Evolutionary conservation across 2,113 vertebrate genomes (phyloP).

Genomic region (Arvicanthis niloticus): DNA sequence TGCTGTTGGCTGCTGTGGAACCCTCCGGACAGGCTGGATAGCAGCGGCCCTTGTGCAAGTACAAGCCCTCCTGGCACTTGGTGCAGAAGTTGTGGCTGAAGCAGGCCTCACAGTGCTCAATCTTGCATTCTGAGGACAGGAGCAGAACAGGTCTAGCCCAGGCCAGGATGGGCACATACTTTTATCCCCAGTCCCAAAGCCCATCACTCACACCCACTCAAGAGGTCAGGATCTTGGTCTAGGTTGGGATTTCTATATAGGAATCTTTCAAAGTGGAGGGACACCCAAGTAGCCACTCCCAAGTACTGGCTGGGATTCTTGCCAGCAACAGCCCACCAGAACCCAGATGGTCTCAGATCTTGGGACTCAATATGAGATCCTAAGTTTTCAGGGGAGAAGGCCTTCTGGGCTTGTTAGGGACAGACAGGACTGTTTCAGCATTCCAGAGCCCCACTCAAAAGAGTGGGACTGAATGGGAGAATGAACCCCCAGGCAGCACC

Average conservation of each 20-base stretch:
- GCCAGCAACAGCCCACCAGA: neutral
- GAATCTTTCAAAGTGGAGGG: neutral
- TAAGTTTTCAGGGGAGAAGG: neutral
- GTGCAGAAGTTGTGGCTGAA: conserved; percentile 99
- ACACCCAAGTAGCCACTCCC: no score
- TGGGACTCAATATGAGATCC: neutral
- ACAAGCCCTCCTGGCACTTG: conserved; percentile 97
- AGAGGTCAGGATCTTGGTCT: neutral
- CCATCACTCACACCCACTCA: neutral
- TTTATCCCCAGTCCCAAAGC: neutral
- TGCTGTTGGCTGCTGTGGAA: conserved; percentile 91
- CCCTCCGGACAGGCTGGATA: conserved; percentile 94
- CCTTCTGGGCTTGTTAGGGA: neutral
- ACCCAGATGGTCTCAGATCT: neutral
- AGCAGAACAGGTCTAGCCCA: conserved; percentile 46
- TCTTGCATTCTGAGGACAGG: conserved; percentile 95
- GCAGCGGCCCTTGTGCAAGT: conserved; percentile 97
- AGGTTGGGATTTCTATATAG: neutral
- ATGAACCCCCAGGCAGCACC: neutral
- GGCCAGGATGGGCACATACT: neutral
- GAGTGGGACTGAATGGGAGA: neutral
- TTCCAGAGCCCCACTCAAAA: neutral
- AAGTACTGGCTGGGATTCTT: neutral
- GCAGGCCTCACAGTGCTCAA: conserved; percentile 98
- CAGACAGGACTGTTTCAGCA: neutral